phyloP scores from a whole-genome alignment of 2,113 vertebrate genomes.

The human region GRCh38 chr2:71817001-71817500 shows the following conservation, averaged over 20 bases:
- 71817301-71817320: neutral
- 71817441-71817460: neutral
- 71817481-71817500: neutral
- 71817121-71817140: constrained; percentile 61
- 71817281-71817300: neutral
- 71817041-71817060: constrained; percentile 79
- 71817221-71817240: neutral
- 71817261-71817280: neutral
- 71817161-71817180: neutral
- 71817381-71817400: neutral
- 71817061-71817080: constrained; percentile 75
- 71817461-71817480: neutral
- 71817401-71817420: neutral
- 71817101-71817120: constrained; percentile 62
- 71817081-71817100: constrained; percentile 70
- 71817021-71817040: constrained; percentile 70
- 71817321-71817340: neutral
- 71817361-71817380: neutral
- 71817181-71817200: constrained; percentile 7
- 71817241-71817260: neutral
- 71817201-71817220: neutral
- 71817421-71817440: neutral
- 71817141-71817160: constrained; percentile 51
- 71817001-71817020: constrained; percentile 74
- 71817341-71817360: neutral